These are phyloP conservation scores for Apotomis betuletana DNA, from an alignment of 2,888 invertebrate species.

Conservation along the genomic window DNA sequence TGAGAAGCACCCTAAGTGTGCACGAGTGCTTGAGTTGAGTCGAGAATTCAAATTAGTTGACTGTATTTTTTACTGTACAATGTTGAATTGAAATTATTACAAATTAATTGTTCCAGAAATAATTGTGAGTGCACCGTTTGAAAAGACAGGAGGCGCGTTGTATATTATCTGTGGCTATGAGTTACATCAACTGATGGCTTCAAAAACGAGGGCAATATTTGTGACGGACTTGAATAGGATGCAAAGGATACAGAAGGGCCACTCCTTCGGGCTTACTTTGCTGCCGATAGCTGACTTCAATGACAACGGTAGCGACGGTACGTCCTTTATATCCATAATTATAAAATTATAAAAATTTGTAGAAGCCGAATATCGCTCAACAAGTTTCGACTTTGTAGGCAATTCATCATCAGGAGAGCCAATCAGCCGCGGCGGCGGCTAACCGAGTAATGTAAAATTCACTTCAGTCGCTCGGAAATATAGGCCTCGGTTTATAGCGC, in stretches of 20 bases:
- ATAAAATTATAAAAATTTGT: background rate
- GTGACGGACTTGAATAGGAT: conserved; percentile 49
- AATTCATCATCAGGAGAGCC: too few relatives aligned
- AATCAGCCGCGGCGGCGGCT: too few relatives aligned
- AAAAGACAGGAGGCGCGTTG: conserved; percentile 56
- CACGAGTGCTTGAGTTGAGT: too few relatives aligned
- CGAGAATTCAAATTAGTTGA: too few relatives aligned
- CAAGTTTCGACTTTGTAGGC: too few relatives aligned
- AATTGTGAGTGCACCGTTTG: conserved; percentile 68
- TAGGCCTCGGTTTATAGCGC: too few relatives aligned
- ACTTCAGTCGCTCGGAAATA: too few relatives aligned
- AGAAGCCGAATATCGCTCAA: too few relatives aligned
- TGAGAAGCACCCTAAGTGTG: too few relatives aligned
- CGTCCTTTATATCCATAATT: conserved; percentile 8
- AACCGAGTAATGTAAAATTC: too few relatives aligned
- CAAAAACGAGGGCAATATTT: conserved; percentile 26
- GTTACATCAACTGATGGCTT: conserved; percentile 5
- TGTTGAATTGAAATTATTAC: too few relatives aligned
- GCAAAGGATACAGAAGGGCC: conserved; percentile 54
- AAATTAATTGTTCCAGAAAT: conserved; percentile 58
- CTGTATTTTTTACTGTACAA: too few relatives aligned
- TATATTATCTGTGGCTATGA: conserved; percentile 67
- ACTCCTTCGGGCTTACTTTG: conserved; percentile 63
- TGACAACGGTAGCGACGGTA: conserved; percentile 59
- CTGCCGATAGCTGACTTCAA: conserved; percentile 59